Conservation (phyloP, 2,113 vertebrate genomes). For the Heterochromis multidens region DNA sequence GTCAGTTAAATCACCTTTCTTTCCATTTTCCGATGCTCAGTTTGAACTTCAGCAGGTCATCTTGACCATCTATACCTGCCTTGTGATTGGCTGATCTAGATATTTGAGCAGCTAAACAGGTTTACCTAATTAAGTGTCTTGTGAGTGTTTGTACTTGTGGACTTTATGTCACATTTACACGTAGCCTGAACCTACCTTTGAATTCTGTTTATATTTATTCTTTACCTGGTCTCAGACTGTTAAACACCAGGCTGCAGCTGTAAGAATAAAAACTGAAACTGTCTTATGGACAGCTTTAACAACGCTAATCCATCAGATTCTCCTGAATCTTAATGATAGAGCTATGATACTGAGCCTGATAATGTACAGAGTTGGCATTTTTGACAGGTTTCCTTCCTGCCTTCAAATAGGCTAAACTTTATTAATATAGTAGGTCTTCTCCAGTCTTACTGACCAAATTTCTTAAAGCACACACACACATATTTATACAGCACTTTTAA, state of each 20-base stretch:
- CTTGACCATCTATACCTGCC: background rate
- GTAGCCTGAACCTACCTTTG: background rate
- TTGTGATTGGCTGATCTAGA: background rate
- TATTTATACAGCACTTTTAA: background rate
- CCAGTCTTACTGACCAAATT: background rate
- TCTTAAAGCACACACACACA: background rate
- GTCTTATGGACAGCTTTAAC: no score
- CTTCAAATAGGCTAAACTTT: background rate
- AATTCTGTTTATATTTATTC: background rate
- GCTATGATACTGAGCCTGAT: background rate
- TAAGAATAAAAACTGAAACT: background rate
- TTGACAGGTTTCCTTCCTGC: background rate
- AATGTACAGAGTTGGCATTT: background rate
- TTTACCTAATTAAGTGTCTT: background rate
- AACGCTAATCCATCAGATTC: background rate
- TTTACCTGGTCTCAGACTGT: background rate
- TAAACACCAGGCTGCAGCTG: background rate
- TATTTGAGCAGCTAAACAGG: background rate
- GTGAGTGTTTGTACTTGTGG: background rate
- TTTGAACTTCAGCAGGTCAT: background rate
- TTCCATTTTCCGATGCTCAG: background rate
- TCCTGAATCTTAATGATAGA: background rate
- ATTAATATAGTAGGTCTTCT: background rate
- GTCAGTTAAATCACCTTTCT: background rate
- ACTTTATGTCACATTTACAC: background rate